A percentile compares a stretch with the other conserved stretches of the same genome.
Conservation (phyloP, 2,797 vertebrate genomes). For the Morus bassanus region DNA sequence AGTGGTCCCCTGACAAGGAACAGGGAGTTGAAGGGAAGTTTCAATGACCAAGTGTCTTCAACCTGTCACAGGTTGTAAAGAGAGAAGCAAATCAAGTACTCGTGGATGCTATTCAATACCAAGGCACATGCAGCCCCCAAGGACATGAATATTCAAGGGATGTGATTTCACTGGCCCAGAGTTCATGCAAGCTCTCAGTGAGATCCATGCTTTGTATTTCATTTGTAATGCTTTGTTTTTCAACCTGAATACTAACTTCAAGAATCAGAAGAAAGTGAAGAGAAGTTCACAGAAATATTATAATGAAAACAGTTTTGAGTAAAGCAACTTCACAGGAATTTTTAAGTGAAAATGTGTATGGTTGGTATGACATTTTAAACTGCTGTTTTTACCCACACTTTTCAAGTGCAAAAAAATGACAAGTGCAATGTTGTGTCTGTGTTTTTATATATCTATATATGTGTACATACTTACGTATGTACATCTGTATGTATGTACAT, state of each 20-base stretch:
- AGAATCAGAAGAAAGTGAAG: neutral
- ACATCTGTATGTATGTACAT: neutral
- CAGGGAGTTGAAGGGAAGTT: neutral
- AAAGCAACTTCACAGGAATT: neutral
- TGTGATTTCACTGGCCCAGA: neutral
- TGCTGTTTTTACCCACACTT: neutral
- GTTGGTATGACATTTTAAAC: neutral
- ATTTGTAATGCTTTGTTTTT: neutral
- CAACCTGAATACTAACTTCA: neutral
- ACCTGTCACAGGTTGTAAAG: neutral
- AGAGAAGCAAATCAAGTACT: neutral
- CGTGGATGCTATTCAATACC: neutral
- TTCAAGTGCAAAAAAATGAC: neutral
- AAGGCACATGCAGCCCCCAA: neutral
- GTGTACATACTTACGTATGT: neutral
- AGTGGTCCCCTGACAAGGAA: neutral
- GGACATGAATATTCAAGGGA: neutral
- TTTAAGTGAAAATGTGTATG: neutral
- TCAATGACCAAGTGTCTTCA: neutral
- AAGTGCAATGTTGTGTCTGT: neutral
- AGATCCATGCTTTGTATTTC: neutral
- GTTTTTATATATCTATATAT: neutral
- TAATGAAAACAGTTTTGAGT: neutral
- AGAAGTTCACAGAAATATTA: neutral
- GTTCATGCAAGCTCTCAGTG: neutral